Evolutionary conservation across 2,113 vertebrate genomes (phyloP).

Genomic region (Beaufortia kweichowensis): DNA sequence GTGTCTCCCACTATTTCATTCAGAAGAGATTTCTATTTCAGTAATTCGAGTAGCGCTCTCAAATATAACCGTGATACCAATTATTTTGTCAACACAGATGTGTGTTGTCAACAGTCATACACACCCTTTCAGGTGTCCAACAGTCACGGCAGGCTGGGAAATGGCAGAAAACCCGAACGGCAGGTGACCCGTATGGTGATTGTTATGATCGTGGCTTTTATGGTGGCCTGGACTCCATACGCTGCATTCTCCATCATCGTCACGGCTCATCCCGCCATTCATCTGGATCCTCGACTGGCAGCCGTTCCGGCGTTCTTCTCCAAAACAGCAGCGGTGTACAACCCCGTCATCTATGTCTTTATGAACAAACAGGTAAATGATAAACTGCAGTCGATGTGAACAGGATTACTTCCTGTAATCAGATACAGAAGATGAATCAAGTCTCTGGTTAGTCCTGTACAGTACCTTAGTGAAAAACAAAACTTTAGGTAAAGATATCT

Average conservation of each 20-base stretch:
- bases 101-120: constrained; percentile 11
- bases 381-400: not conserved
- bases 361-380: constrained; percentile 87
- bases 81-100: not conserved
- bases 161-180: constrained; percentile 79
- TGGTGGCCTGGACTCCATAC: constrained; percentile 86
- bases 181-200: constrained; percentile 88
- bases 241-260: constrained; percentile 81
- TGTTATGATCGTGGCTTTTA: constrained; percentile 86
- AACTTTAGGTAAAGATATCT: too few relatives aligned
- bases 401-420: too few relatives aligned
- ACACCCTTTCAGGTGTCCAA: constrained; percentile 75
- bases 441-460: too few relatives aligned
- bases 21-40: too few relatives aligned
- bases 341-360: constrained; percentile 88
- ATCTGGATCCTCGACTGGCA: constrained; percentile 80
- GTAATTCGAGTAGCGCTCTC: too few relatives aligned
- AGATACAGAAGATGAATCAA: too few relatives aligned
- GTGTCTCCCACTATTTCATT: too few relatives aligned
- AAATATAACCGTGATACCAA: not conserved
- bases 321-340: constrained; percentile 87
- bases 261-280: constrained; percentile 75
- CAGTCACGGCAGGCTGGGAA: constrained; percentile 74
- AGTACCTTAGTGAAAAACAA: too few relatives aligned
- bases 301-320: constrained; percentile 86